Evolutionary conservation across 2,113 vertebrate species (phyloP), one percentile per base, ranked within the genome.

Genomic region (Carettochelys insculpta): DNA sequence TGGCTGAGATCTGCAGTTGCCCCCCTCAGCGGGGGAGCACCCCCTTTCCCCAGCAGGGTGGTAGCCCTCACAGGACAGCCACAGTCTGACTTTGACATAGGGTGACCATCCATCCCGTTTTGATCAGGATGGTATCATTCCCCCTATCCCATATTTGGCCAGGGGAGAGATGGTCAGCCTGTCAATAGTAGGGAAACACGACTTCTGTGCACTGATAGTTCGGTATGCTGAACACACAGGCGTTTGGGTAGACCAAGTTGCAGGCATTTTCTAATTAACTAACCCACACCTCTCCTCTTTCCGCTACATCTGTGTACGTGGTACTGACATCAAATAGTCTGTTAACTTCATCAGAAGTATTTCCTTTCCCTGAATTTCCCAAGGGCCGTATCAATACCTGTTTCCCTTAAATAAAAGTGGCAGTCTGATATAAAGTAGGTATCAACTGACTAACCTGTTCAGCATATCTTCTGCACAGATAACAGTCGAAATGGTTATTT

Each of bases 191-290:
- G 80, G 81, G 80, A 75, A 83, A 54, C 41, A 2, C 14, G 11
- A 29, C 43, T 95, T 11, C 93, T 56, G 76, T 51, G 77, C 52
- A 77, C 1, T 56, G 84, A 3, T 89, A 54, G 58, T 88, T 94
- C 91, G 51, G 22, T 85, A 80, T 87, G 90, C 90, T 43, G 53
- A 85, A 81, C 92, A 87, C 92, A 95, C 27, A 86, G 77, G 71
- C 78, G 77, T 73, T 77, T 85, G 90, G 85, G 90, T 77, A 92
- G 90, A 53, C 77, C 93, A 88, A 89, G 93, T 52, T 95, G 85
- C 88, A 90, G 54, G 77, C 45, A 80, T 94, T 96, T 94, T 95
- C 94, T 97, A 94, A 96, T 96, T 96, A 96, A 97, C 96, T 96
- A 95, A 93, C 73, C 93, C 56, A 41, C 77, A 90, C 77, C 76